phyloP scores from a whole-genome alignment of 2,888 invertebrate genomes.

The Nephrotoma flavescens region DNA sequence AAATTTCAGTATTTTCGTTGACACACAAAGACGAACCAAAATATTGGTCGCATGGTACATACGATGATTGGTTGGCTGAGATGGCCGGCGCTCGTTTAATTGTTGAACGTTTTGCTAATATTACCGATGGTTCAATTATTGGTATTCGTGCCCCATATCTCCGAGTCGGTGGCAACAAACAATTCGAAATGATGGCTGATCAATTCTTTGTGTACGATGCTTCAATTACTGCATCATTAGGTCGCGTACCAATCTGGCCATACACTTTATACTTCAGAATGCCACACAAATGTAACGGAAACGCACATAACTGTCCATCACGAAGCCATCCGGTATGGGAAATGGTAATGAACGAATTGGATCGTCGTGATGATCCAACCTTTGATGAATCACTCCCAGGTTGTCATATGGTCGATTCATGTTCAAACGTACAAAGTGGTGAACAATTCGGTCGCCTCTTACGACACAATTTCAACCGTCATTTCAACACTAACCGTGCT shows the following conservation, averaged over 20 bases:
- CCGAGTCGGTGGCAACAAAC: slow-evolving; percentile 83
- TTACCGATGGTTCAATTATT: slow-evolving; percentile 81
- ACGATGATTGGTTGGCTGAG: slow-evolving; percentile 87
- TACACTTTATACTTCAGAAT: slow-evolving; percentile 93
- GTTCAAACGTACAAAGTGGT: slow-evolving; percentile 81
- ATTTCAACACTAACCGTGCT: slow-evolving; percentile 84
- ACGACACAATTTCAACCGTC: slow-evolving; percentile 88
- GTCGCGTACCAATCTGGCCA: slow-evolving; percentile 90
- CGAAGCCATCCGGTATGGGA: slow-evolving; percentile 89
- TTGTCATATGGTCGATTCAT: slow-evolving; percentile 90
- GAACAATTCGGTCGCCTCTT: slow-evolving; percentile 81
- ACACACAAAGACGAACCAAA: slow-evolving; percentile 86
- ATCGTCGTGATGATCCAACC: slow-evolving; percentile 83
- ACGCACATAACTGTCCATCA: slow-evolving; percentile 85
- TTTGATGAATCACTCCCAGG: slow-evolving; percentile 87
- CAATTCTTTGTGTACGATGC: slow-evolving; percentile 91
- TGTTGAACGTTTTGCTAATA: slow-evolving; percentile 77
- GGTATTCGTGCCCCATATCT: slow-evolving; percentile 79
- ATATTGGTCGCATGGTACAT: slow-evolving; percentile 76
- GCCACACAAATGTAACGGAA: slow-evolving; percentile 91
- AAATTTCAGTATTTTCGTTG: slow-evolving; percentile 81
- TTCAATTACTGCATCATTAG: slow-evolving; percentile 79
- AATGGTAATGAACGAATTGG: slow-evolving; percentile 91
- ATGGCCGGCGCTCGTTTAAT: slow-evolving; percentile 86
- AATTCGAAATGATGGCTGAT: slow-evolving; percentile 95